Evolutionary conservation across 2,888 invertebrate species (phyloP), one percentile per base, ranked within the genome.

Genomic region (Scelioninae gen. 2): DNA sequence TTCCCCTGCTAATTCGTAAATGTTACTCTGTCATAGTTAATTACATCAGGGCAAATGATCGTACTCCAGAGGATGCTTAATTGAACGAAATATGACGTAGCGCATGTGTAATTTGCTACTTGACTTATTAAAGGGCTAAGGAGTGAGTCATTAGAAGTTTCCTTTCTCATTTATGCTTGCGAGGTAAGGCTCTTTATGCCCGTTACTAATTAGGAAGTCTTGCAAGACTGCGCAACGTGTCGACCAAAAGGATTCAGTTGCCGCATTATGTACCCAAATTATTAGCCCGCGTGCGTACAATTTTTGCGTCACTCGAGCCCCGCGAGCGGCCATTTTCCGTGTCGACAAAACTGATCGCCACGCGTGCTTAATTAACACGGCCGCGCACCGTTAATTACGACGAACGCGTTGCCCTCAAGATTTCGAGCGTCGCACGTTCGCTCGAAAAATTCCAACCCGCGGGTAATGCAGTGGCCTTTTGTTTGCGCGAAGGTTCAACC

Each of bases 131-230:
- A 72, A 72, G 72, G 50, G 72, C 60, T 72, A 72, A 61, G 72
- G 60, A 65, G 72, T 65, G 67, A 72, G 65, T 61, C 72, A 72
- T 72, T 72, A 72, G 67, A 72, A 72, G 67, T 72, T 72, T 61
- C 72, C 72, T 72, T 72, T 67, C 72, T 61, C 72, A 67, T 67
- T 67, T 72, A 61, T 72, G 72, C 72, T 71, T 39, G 57, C 71
- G 46, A 65, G 60, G 46, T 60, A 55, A 60, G 45, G 61, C 73
- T 68, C 63, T 68, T 73, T 67, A 68, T 68, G 55, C 68, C 63
- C 43, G 67, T 73, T 73, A 61, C 73, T 73, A 73, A 73, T 73
- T 73, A 73, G 73, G 61, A 57, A 73, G 67, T 68, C 73, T 73
- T 73, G 68, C 63, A 68, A 63, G 57, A 45, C 43, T 57, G 28